Conservation (phyloP, 2,888 invertebrate species). For the Sinhomidia bicolor region DNA sequence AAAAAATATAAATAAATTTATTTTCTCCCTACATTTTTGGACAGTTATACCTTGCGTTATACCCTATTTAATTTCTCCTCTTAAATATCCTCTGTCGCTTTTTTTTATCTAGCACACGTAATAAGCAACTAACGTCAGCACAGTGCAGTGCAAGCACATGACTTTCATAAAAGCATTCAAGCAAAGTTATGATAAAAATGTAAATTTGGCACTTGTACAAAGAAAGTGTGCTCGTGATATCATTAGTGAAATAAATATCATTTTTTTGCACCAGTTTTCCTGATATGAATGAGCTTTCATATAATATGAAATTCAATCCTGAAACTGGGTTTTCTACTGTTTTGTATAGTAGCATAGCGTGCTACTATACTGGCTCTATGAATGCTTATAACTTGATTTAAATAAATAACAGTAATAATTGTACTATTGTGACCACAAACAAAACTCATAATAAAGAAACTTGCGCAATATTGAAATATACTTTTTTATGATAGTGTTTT, state of each 20-base stretch:
- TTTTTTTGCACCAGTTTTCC: too few species aligned
- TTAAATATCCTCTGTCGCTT: background rate
- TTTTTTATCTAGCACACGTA: background rate
- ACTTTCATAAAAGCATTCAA: background rate
- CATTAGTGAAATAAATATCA: background rate
- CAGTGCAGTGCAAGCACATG: background rate
- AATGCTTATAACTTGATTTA: too few species aligned
- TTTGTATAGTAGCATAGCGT: too few species aligned
- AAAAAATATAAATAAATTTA: too few species aligned
- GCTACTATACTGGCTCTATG: too few species aligned
- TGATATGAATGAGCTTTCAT: background rate
- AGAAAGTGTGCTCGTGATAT: background rate
- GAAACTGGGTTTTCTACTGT: too few species aligned
- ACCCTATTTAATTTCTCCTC: background rate
- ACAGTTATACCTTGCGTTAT: background rate
- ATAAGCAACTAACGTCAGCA: background rate
- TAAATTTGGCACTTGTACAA: conserved; percentile 33
- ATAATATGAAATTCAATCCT: too few species aligned
- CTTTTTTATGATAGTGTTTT: too few species aligned
- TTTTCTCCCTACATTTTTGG: background rate
- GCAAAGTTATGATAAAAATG: background rate
- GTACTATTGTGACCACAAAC: too few species aligned
- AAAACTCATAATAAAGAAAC: too few species aligned
- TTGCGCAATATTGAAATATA: too few species aligned
- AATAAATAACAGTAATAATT: too few species aligned